Evolutionary conservation across 2,888 invertebrate species (phyloP).

Genomic region (Hesperia comma): DNA sequence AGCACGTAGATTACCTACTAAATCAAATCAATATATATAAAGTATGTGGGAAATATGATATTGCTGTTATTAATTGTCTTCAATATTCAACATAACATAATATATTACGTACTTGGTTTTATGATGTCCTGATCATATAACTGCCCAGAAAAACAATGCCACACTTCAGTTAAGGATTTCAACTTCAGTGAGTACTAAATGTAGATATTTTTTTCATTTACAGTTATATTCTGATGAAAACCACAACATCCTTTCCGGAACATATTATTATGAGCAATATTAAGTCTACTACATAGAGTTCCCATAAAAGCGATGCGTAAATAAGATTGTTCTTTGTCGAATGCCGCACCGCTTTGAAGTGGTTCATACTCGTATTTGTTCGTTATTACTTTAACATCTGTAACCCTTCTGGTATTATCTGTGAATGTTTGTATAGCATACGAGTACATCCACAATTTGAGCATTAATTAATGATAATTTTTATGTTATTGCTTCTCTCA

Average conservation of each 20-base stretch:
- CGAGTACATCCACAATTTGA: background rate
- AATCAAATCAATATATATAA: too few relatives aligned
- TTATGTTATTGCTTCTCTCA: too few relatives aligned
- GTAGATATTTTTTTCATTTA: background rate
- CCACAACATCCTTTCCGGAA: constrained; percentile 45
- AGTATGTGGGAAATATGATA: too few relatives aligned
- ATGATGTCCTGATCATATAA: too few relatives aligned
- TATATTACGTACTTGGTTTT: too few relatives aligned
- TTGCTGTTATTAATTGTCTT: too few relatives aligned
- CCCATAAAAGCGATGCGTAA: constrained; percentile 71
- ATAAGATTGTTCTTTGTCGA: constrained; percentile 75
- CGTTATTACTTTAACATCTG: constrained; percentile 46
- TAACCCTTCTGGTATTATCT: constrained; percentile 63
- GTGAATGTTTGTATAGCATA: constrained; percentile 21
- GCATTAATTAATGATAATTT: background rate
- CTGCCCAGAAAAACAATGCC: too few relatives aligned
- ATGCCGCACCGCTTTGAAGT: constrained; percentile 70
- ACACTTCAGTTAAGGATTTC: too few relatives aligned
- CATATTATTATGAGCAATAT: constrained; percentile 46
- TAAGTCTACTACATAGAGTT: constrained; percentile 62
- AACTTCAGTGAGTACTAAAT: too few relatives aligned
- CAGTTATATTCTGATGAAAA: constrained; percentile 33
- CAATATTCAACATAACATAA: too few relatives aligned
- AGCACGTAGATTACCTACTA: too few relatives aligned
- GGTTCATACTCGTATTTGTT: constrained; percentile 65